These are phyloP conservation scores for Brassicogethes aeneus DNA, from an alignment of 2,888 invertebrate species.

Conservation along the genomic window DNA sequence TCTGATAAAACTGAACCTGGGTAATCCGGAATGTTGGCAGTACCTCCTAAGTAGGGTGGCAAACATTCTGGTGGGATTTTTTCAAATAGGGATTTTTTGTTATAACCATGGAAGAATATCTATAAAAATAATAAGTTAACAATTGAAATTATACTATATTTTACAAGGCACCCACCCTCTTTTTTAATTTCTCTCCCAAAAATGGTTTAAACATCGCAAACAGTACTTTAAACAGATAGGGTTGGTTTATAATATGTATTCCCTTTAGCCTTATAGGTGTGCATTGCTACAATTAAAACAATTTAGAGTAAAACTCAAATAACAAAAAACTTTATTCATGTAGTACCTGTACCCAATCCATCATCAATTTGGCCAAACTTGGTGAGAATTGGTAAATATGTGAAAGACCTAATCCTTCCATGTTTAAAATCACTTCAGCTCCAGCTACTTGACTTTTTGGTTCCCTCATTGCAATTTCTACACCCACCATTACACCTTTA, in stretches of 20 bases:
- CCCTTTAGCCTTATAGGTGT: slow-evolving; percentile 76
- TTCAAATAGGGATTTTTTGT: slow-evolving; percentile 50
- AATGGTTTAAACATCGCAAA: slow-evolving; percentile 85
- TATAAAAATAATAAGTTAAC: slow-evolving; percentile 24
- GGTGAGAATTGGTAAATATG: slow-evolving; percentile 73
- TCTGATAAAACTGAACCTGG: slow-evolving; percentile 57
- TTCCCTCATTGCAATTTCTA: slow-evolving; percentile 71
- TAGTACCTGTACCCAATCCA: slow-evolving; percentile 61
- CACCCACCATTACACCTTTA: slow-evolving; percentile 56
- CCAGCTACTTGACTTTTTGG: slow-evolving; percentile 71
- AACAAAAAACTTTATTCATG: not conserved
- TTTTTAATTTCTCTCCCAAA: slow-evolving; percentile 70
- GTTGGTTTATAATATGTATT: slow-evolving; percentile 83
- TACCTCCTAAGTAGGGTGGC: slow-evolving; percentile 59
- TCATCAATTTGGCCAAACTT: slow-evolving; percentile 59
- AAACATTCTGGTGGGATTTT: slow-evolving; percentile 51
- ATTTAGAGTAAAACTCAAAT: too few relatives aligned
- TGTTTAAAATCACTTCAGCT: slow-evolving; percentile 62
- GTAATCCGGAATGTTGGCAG: slow-evolving; percentile 51
- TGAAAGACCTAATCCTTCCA: slow-evolving; percentile 62
- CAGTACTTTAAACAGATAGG: slow-evolving; percentile 76
- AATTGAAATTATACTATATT: slow-evolving; percentile 1
- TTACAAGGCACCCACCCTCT: slow-evolving; percentile 48
- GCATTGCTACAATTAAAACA: slow-evolving; percentile 54
- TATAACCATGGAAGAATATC: slow-evolving; percentile 66